Conservation (phyloP, 2,113 vertebrate genomes). For the Eulacestoma nigropectus region DNA sequence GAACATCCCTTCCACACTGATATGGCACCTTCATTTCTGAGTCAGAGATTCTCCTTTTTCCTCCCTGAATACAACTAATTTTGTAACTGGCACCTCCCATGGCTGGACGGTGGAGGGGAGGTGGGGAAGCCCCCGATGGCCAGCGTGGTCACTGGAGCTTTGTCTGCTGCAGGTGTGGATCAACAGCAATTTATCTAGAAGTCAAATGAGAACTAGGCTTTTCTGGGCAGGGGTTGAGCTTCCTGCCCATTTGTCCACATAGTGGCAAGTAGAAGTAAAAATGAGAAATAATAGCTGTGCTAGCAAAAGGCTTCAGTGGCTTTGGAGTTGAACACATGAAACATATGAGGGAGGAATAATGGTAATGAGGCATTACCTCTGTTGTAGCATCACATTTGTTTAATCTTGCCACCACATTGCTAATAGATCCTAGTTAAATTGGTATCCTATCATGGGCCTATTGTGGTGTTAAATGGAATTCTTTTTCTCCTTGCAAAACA, state of each 20-base stretch:
- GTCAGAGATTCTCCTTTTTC: not conserved
- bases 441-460: not conserved
- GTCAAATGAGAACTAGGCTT: not conserved
- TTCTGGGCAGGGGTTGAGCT: not conserved
- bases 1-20: not conserved
- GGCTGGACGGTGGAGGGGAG: fast-evolving
- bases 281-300: not conserved
- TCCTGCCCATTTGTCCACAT: not conserved
- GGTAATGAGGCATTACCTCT: not conserved
- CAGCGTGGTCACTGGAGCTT: not conserved
- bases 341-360: not conserved
- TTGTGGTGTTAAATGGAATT: not conserved
- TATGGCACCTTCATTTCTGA: not conserved
- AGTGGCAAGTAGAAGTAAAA: slow-evolving; percentile 15
- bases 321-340: not conserved
- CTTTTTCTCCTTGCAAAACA: not conserved
- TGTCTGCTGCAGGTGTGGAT: not conserved
- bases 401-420: not conserved
- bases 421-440: not conserved
- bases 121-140: not conserved
- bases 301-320: not conserved
- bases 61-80: not conserved
- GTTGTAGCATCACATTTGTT: not conserved
- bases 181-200: not conserved
- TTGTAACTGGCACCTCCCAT: not conserved